phyloP scores from a whole-genome alignment of 2,888 invertebrate species.

The Lobophora halterata region DNA sequence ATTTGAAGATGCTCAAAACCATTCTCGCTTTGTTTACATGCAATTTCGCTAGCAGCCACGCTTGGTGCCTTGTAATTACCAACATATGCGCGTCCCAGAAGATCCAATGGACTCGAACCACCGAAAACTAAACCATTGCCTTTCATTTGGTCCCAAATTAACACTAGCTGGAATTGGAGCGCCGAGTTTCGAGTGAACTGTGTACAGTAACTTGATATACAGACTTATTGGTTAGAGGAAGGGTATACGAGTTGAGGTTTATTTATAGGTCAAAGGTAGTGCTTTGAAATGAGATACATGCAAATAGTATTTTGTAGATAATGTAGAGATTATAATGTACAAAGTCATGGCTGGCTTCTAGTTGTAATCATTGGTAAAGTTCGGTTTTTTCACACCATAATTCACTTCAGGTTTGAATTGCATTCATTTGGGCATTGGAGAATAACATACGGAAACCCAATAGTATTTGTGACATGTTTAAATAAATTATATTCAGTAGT shows the following conservation, averaged over 20 bases:
- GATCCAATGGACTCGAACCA: constrained; percentile 49
- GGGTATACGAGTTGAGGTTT: too few species aligned
- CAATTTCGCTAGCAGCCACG: constrained; percentile 35
- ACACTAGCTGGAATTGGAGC: constrained; percentile 38
- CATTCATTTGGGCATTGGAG: too few species aligned
- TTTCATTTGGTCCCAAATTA: constrained; percentile 55
- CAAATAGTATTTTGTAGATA: constrained; percentile 1
- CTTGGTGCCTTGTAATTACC: constrained; percentile 52
- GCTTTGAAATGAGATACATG: too few species aligned
- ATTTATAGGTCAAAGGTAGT: too few species aligned
- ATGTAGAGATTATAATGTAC: not conserved
- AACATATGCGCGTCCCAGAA: constrained; percentile 42
- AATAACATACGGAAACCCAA: too few species aligned
- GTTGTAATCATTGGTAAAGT: too few species aligned
- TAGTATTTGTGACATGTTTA: too few species aligned
- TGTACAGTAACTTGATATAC: constrained; percentile 15
- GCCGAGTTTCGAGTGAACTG: constrained; percentile 20
- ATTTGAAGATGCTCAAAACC: not conserved
- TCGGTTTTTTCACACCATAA: too few species aligned
- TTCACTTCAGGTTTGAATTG: too few species aligned
- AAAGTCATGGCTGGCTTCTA: too few species aligned
- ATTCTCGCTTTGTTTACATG: constrained; percentile 28
- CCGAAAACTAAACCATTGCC: constrained; percentile 52
- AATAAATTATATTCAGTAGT: too few species aligned
- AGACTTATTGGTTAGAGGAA: constrained; percentile 3